Conservation (phyloP, 2,797 vertebrate species). For the Pantherophis alleghaniensis region DNA sequence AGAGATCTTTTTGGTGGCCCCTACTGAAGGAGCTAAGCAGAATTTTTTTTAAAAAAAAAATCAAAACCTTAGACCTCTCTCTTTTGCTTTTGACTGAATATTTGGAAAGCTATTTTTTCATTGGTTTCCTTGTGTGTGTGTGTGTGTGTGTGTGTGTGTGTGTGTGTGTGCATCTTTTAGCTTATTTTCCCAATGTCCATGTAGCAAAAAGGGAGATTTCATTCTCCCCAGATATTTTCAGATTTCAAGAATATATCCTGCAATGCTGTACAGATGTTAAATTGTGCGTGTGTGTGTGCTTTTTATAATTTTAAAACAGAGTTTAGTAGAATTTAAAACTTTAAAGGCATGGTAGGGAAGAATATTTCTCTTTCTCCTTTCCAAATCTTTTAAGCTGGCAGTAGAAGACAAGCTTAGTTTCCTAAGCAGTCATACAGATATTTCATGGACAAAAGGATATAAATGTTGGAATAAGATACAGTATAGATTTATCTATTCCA, state of each 20-base stretch:
- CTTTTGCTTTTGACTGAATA: not conserved
- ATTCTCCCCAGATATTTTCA: not conserved
- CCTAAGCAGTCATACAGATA: not conserved
- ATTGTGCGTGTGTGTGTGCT: not conserved
- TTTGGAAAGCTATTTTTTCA: not conserved
- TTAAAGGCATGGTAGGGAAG: not conserved
- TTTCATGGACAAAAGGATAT: not conserved
- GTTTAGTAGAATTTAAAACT: not conserved
- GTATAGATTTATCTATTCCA: not conserved
- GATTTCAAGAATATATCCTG: not conserved
- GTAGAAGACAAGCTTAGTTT: not conserved
- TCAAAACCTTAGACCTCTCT: not conserved
- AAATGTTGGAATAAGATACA: not conserved
- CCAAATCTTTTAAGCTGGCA: slow-evolving; percentile 17
- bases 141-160: too few relatives aligned
- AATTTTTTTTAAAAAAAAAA: not conserved
- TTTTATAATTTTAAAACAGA: not conserved
- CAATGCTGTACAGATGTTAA: not conserved
- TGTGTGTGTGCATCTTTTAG: not conserved
- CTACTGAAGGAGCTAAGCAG: not conserved
- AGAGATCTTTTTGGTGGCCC: not conserved
- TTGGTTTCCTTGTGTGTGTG: not conserved
- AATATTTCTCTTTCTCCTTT: not conserved
- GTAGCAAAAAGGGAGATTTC: not conserved
- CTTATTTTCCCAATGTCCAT: not conserved